Conservation (phyloP, 1,140 invertebrate species). For the Oppia nitens region DNA sequence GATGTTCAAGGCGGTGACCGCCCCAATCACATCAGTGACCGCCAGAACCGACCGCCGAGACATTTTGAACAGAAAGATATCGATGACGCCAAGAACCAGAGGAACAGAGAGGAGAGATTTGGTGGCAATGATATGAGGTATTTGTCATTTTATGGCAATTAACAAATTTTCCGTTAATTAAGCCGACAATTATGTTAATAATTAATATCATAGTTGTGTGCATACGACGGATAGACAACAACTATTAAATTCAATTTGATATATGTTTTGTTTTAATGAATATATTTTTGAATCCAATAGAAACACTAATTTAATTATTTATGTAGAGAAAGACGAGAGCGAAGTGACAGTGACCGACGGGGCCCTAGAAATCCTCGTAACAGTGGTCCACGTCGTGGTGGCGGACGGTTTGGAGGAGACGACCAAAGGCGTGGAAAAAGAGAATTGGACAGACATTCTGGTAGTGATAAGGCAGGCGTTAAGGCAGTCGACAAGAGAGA, state of each 20-base stretch:
- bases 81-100: constrained; percentile 41
- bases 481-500: constrained; percentile 86
- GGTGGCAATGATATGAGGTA: constrained; percentile 10
- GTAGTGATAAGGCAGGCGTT: constrained; percentile 81
- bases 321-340: constrained; percentile 20
- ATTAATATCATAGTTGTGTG: background rate
- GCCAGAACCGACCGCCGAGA: constrained; percentile 19
- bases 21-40: background rate
- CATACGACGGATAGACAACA: background rate
- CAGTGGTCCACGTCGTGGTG: constrained; percentile 1
- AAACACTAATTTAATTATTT: background rate
- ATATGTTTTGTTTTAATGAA: constrained; percentile 2
- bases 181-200: background rate
- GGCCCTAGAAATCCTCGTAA: constrained; percentile 22
- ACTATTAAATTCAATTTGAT: constrained; percentile 1
- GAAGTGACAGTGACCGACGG: constrained; percentile 29
- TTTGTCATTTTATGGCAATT: background rate
- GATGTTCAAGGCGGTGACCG: background rate
- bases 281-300: background rate
- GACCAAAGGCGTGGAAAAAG: constrained; percentile 46
- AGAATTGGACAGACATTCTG: constrained; percentile 85
- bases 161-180: background rate
- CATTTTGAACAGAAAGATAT: constrained; percentile 31
- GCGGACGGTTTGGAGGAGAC: constrained; percentile 13
- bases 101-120: constrained; percentile 47